These are phyloP conservation scores for Bombus difficillimus DNA, from an alignment of 1,140 invertebrate genomes.

Conservation along the genomic window DNA sequence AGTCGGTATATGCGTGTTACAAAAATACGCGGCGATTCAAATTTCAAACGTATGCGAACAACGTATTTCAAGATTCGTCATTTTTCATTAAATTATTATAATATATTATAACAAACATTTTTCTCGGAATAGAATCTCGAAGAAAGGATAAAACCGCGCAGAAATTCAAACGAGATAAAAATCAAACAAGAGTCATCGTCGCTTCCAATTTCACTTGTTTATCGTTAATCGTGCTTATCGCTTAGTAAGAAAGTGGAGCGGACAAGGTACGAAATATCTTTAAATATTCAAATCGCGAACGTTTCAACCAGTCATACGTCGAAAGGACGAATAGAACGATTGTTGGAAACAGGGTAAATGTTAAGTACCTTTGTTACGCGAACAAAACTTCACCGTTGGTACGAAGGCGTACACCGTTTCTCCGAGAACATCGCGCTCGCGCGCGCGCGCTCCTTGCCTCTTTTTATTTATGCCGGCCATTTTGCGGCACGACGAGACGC, in stretches of 20 bases:
- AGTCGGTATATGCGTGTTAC: too few relatives aligned
- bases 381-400: constrained; percentile 17
- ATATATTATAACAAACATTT: too few relatives aligned
- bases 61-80: neutral
- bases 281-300: too few relatives aligned
- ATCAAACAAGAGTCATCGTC: neutral
- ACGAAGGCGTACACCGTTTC: constrained; percentile 35
- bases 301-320: neutral
- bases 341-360: neutral
- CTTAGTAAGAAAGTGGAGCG: neutral
- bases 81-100: too few relatives aligned
- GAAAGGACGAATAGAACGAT: neutral
- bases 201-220: neutral
- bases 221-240: neutral
- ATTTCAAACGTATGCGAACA: neutral
- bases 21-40: too few relatives aligned
- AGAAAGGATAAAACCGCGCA: too few relatives aligned
- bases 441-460: constrained; percentile 43
- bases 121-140: too few relatives aligned
- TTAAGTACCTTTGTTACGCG: neutral
- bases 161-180: too few relatives aligned
- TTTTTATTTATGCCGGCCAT: constrained; percentile 78
- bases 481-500: constrained; percentile 72
- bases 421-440: constrained; percentile 19
- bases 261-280: neutral